These are phyloP conservation scores for Propithecus coquereli DNA, from an alignment of 2,113 vertebrate genomes.

Conservation along the genomic window DNA sequence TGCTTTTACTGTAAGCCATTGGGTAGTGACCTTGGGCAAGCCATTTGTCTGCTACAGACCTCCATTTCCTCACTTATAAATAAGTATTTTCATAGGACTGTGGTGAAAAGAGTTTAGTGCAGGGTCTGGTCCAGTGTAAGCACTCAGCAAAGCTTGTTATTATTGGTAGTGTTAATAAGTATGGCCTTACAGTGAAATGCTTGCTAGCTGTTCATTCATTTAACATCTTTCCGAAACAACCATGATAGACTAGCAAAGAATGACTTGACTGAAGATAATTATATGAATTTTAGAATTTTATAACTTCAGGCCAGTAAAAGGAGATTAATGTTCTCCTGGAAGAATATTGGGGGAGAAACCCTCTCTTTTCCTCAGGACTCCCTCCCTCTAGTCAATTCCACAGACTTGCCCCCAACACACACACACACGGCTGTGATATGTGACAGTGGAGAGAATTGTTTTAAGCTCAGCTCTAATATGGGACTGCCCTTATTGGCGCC, in stretches of 20 bases:
- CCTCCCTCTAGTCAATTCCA: not conserved
- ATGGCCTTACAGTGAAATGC: not conserved
- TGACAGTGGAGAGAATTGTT: not conserved
- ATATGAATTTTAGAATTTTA: not conserved
- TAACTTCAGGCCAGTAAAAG: not conserved
- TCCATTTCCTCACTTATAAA: not conserved
- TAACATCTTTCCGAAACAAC: not conserved
- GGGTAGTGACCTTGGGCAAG: not conserved
- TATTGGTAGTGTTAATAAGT: not conserved
- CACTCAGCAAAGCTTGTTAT: not conserved
- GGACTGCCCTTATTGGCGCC: not conserved
- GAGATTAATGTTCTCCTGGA: not conserved
- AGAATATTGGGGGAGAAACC: not conserved
- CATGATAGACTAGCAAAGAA: not conserved
- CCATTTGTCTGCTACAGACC: not conserved
- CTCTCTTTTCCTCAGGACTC: not conserved
- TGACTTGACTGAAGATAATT: not conserved
- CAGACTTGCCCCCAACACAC: not conserved
- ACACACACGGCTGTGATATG: not conserved
- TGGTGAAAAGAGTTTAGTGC: not conserved
- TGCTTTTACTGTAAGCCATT: not conserved
- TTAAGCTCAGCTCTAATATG: not conserved
- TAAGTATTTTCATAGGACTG: not conserved
- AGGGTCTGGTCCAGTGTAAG: not conserved
- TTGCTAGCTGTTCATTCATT: not conserved